Percentiles rank a stretch among this genome's conserved stretches.
These are phyloP conservation scores for Paratilapia polleni DNA, from an alignment of 2,113 vertebrate genomes.

Conservation along the genomic window DNA sequence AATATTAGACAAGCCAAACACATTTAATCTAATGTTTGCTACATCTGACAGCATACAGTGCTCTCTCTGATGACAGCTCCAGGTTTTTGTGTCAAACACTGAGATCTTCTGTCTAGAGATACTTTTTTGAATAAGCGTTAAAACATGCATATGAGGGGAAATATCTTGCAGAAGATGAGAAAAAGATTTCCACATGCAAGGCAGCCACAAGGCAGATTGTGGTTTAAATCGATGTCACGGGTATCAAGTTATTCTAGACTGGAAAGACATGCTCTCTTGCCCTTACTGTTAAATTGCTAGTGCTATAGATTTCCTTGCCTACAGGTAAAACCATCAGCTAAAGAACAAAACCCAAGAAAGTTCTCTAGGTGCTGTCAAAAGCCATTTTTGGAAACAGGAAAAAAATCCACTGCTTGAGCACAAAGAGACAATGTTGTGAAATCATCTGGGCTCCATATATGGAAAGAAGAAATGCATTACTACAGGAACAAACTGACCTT, in stretches of 20 bases:
- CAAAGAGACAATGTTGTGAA: not conserved
- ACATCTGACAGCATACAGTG: not conserved
- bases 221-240: not conserved
- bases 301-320: slow-evolving; percentile 4
- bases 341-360: not conserved
- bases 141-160: not conserved
- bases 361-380: slow-evolving; percentile 6
- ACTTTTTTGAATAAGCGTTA: not conserved
- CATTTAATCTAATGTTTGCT: not conserved
- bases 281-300: slow-evolving; percentile 2
- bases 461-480: not conserved
- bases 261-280: not conserved
- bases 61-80: not conserved
- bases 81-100: not conserved
- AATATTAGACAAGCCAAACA: not conserved
- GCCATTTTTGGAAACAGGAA: not conserved
- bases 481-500: not conserved
- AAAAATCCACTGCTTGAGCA: not conserved
- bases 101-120: not conserved
- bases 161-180: not conserved
- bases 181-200: slow-evolving; percentile 6
- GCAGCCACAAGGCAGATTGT: not conserved
- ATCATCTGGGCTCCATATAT: not conserved
- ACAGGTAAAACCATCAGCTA: not conserved
- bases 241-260: slow-evolving; percentile 15